Percentiles rank a stretch among this genome's conserved stretches.
Evolutionary conservation across 2,113 vertebrate species (phyloP).

Genomic region (Microtus richardsoni): DNA sequence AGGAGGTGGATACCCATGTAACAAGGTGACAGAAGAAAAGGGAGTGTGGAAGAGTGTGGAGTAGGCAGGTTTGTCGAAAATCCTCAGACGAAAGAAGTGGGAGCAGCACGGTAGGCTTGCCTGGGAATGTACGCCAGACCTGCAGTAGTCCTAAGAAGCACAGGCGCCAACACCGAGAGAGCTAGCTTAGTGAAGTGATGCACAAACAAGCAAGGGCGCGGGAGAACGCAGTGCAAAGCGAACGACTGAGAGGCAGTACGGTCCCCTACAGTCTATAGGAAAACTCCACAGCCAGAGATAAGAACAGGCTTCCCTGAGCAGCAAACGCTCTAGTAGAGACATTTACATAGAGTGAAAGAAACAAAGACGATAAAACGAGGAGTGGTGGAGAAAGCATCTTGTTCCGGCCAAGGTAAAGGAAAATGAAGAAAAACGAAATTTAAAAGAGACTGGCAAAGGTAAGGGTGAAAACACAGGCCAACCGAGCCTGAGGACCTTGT

Average conservation of each 20-base stretch:
- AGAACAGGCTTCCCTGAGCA: not conserved
- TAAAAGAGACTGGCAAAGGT: not conserved
- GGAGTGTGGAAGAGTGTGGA: not conserved
- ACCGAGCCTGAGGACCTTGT: not conserved
- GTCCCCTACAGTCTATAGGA: not conserved
- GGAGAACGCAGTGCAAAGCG: not conserved
- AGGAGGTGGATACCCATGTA: not conserved
- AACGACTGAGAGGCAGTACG: not conserved
- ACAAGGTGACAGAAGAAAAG: not conserved
- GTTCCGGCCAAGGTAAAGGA: not conserved
- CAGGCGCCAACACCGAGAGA: not conserved
- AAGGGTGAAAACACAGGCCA: not conserved
- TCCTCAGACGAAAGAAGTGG: not conserved
- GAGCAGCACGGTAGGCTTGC: not conserved
- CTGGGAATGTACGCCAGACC: not conserved
- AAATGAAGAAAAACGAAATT: not conserved
- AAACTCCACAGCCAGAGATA: not conserved
- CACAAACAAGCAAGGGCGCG: not conserved
- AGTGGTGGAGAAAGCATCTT: accelerated
- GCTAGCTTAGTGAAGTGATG: not conserved
- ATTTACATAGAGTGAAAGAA: not conserved
- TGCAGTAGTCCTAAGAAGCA: not conserved
- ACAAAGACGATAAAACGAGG: not conserved
- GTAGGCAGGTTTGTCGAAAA: not conserved
- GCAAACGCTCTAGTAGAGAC: not conserved